These are phyloP conservation scores for Ammospiza caudacuta DNA, from an alignment of 2,113 vertebrate genomes.

Conservation along the genomic window DNA sequence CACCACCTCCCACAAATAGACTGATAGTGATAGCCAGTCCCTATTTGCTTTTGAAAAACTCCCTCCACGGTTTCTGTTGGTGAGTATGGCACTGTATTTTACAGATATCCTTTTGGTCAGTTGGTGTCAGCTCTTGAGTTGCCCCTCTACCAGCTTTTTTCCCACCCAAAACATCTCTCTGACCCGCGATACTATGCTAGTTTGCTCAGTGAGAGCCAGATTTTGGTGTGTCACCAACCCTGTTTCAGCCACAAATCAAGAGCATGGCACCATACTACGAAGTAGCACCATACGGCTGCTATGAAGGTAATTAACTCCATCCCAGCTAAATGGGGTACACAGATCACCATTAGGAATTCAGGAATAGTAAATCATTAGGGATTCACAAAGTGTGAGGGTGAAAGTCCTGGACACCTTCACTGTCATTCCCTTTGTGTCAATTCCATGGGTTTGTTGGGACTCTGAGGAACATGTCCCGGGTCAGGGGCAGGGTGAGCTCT, in stretches of 20 bases:
- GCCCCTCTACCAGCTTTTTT: not conserved
- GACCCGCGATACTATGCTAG: not conserved
- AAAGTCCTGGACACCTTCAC: not conserved
- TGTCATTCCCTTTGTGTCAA: not conserved
- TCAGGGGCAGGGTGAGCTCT: not conserved
- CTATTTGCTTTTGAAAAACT: not conserved
- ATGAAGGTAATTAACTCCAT: not conserved
- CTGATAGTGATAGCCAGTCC: no score
- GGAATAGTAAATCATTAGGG: not conserved
- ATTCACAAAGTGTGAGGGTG: not conserved
- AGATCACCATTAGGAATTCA: not conserved
- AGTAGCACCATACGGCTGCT: not conserved
- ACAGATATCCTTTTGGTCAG: not conserved
- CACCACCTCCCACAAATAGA: not conserved
- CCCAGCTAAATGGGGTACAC: not conserved
- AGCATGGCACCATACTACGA: not conserved
- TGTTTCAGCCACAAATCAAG: not conserved
- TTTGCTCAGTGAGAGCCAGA: not conserved
- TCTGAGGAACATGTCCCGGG: not conserved
- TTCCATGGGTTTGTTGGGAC: not conserved
- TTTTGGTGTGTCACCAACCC: not conserved
- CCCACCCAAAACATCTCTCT: no score
- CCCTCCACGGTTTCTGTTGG: not conserved
- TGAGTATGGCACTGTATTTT: accelerated
- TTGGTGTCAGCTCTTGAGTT: not conserved